Evolutionary conservation across 2,113 vertebrate genomes (phyloP).

Genomic region (Bambusicola thoracicus): DNA sequence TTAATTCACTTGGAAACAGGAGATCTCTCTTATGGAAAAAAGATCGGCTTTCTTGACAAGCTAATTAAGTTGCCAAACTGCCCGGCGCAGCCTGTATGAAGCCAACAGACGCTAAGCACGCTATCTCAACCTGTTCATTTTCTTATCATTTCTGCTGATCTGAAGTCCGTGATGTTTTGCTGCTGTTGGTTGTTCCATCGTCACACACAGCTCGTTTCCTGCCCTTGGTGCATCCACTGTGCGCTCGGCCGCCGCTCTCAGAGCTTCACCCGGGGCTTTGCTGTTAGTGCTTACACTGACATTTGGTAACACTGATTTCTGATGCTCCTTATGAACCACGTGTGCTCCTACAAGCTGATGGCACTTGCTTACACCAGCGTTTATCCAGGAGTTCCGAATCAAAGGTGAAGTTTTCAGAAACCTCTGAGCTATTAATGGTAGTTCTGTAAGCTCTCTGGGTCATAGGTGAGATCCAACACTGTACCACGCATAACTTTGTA

Average conservation of each 20-base stretch:
- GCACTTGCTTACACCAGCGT: rapidly evolving
- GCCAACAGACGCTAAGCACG: slow-evolving; percentile 41
- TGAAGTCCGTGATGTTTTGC: slow-evolving; percentile 41
- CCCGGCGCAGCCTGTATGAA: slow-evolving; percentile 15
- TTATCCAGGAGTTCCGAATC: neutral
- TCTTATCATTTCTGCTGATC: slow-evolving; percentile 36
- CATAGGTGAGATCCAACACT: neutral
- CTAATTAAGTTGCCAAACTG: slow-evolving; percentile 79
- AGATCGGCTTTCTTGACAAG: slow-evolving; percentile 78
- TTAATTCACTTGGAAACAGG: slow-evolving; percentile 84
- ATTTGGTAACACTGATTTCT: neutral
- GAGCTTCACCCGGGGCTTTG: neutral
- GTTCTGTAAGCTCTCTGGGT: neutral
- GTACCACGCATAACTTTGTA: neutral
- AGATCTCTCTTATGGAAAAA: slow-evolving; percentile 75
- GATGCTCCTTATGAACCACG: neutral
- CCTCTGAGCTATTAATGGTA: neutral
- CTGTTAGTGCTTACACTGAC: neutral
- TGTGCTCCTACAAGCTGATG: neutral
- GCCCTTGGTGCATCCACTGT: neutral
- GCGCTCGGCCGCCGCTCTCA: neutral
- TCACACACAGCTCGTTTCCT: neutral
- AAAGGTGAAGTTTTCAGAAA: neutral
- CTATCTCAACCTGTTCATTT: slow-evolving; percentile 47
- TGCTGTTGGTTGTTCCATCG: neutral